These are phyloP conservation scores for Odontamblyopus rebecca DNA, from an alignment of 2,797 vertebrate genomes.

Conservation along the genomic window DNA sequence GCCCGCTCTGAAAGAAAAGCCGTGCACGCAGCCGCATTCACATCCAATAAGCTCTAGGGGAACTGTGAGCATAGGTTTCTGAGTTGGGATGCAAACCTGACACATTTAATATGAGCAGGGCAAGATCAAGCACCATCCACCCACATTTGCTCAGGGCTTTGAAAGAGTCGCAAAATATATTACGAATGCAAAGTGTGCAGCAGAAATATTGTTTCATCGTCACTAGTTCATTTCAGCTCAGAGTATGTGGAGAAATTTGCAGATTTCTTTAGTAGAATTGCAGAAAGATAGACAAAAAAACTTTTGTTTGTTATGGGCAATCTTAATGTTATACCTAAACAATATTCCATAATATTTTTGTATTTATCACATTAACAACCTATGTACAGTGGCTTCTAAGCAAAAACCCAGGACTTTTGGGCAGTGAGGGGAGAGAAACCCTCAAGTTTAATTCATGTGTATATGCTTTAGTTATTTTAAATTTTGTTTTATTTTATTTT, in stretches of 20 bases:
- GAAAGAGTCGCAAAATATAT: conserved; percentile 58
- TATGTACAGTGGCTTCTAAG: background rate
- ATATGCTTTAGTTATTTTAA: no score
- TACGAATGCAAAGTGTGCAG: conserved; percentile 19
- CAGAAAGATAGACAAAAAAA: background rate
- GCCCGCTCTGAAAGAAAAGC: conserved; percentile 74
- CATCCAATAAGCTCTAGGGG: conserved; percentile 69
- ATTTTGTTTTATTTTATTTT: no score
- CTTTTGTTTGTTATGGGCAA: background rate
- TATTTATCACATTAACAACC: background rate
- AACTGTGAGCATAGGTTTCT: conserved; percentile 56
- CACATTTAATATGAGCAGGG: conserved; percentile 72
- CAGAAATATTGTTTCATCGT: conserved; percentile 2
- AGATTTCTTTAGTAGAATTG: background rate
- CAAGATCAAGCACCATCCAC: conserved; percentile 72
- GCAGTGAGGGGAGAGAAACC: no score
- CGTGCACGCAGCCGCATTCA: conserved; percentile 63
- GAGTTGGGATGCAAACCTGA: conserved; percentile 69
- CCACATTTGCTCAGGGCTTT: conserved; percentile 59
- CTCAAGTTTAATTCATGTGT: no score
- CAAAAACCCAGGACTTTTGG: background rate
- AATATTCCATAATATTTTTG: background rate
- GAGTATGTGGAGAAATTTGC: background rate
- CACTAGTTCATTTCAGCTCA: conserved; percentile 12
- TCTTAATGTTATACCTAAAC: background rate